Base-by-base conservation (phyloP, 2,797 vertebrate genomes). In the Alcedo atthis region DNA sequence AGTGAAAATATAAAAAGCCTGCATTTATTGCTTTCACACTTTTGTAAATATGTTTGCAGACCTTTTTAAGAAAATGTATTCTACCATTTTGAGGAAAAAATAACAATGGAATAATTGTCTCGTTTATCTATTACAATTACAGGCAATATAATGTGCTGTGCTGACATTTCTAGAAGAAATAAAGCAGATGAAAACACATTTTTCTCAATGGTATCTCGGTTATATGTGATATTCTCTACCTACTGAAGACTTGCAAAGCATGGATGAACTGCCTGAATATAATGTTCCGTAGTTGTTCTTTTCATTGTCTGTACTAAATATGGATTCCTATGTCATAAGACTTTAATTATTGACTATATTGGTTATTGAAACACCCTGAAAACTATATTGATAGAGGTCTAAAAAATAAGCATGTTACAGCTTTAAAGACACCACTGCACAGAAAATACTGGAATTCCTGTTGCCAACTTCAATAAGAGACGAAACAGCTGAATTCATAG, bases 101-200 rank as follows among this genome's bases (percentile, higher is more conserved):
- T 1, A 81, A 79, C 88, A 91, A 68, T 88, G 85, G 81, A 94
- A 81, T 89, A 49, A 71, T 92, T 88, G 94, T 92, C 85, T 93
- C 67, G 8, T 93, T 91, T 93, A 89, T 86, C 90, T 90, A 90
- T 95, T 83, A 80, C 92, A 91, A 90, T 85, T 87, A 66, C 85
- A 95, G 93, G 87, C 77, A 85, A 95, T 85, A 94, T 85, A 87
- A 87, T 96, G 95, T 94, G 90, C 95, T 95, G 95, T 94, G 84
- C 90, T 96, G 89, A 92, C 84, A 85, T 95, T 96, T 95, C 84
- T 91, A 95, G 90, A 92, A 94, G 91, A 95, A 95, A 95, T 94
- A 94, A 96, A 96, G 83, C 88, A 42, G 51, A 96, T 93, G 70
- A 89, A 94, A 94, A 9, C 2, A 5, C 71, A n/a, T 62, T 86